Conservation (phyloP, 2,113 vertebrate genomes). For the Ciconia maguari region DNA sequence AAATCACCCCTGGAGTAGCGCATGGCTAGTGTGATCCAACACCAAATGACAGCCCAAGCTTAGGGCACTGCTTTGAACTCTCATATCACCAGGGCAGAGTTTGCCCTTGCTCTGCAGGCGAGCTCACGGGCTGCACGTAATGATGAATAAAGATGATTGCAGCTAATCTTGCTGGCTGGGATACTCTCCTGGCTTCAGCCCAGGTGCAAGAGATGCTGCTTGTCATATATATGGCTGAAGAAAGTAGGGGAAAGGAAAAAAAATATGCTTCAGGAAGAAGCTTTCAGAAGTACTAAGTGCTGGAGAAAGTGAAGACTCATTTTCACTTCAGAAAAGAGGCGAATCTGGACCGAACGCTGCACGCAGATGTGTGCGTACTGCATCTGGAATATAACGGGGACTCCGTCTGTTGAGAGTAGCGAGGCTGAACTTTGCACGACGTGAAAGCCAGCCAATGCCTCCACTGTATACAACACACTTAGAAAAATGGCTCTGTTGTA, state of each 20-base stretch:
- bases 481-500: conserved; percentile 45
- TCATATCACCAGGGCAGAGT: not conserved
- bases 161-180: not conserved
- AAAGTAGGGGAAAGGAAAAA: not conserved
- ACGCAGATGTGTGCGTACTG: not conserved
- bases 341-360: not conserved
- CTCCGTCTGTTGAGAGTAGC: not conserved
- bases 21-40: not conserved
- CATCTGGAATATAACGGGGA: not conserved
- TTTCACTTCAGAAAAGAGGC: not conserved
- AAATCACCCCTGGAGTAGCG: not conserved
- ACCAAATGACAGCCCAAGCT: not conserved
- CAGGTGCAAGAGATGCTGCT: not conserved
- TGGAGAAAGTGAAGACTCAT: not conserved
- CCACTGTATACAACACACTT: not conserved
- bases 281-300: not conserved
- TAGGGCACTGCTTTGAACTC: not conserved
- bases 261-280: not conserved
- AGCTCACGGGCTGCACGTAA: not conserved
- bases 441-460: not conserved
- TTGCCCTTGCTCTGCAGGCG: not conserved
- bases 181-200: not conserved
- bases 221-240: not conserved
- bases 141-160: not conserved
- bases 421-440: not conserved